A percentile compares a stretch with the other conserved stretches of the same genome.
Conservation (phyloP, 1,140 invertebrate species). For the Diachasmimorpha longicaudata region DNA sequence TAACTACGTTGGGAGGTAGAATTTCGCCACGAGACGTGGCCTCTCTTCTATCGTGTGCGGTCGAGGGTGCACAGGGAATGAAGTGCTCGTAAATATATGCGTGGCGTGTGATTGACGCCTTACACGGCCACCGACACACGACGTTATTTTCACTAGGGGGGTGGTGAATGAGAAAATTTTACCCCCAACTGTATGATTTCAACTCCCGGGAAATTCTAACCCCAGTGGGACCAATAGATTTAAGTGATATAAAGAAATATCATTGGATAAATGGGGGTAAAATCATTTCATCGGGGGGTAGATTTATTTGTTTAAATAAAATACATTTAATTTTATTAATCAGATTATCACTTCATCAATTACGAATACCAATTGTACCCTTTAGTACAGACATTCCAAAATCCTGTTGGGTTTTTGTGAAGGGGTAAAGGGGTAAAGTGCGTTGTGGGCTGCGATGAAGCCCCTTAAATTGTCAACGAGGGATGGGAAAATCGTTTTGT, state of each 20-base stretch:
- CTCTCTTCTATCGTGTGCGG: conserved; percentile 18
- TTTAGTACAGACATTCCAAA: neutral
- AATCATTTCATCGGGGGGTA: no score
- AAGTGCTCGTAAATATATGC: conserved; percentile 56
- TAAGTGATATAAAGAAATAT: neutral
- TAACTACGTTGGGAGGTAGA: conserved; percentile 4
- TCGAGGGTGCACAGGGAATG: conserved; percentile 39
- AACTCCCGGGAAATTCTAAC: neutral
- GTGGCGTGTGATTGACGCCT: conserved; percentile 61
- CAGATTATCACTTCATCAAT: neutral
- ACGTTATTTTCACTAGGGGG: conserved; percentile 25
- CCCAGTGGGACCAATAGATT: neutral
- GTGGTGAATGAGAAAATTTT: conserved; percentile 1
- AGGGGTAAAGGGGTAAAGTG: neutral
- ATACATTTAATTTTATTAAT: no score
- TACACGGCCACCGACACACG: conserved; percentile 47
- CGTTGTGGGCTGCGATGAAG: neutral
- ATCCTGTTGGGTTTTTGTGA: neutral
- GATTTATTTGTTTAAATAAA: no score
- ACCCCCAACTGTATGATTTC: neutral
- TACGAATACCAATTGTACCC: neutral
- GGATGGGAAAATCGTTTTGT: conserved; percentile 21
- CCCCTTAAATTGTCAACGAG: conserved; percentile 2
- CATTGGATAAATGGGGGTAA: no score
- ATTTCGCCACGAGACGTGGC: neutral